Base-by-base conservation (phyloP, 2,113 vertebrate genomes). In the Microcebus lehilahytsara region DNA sequence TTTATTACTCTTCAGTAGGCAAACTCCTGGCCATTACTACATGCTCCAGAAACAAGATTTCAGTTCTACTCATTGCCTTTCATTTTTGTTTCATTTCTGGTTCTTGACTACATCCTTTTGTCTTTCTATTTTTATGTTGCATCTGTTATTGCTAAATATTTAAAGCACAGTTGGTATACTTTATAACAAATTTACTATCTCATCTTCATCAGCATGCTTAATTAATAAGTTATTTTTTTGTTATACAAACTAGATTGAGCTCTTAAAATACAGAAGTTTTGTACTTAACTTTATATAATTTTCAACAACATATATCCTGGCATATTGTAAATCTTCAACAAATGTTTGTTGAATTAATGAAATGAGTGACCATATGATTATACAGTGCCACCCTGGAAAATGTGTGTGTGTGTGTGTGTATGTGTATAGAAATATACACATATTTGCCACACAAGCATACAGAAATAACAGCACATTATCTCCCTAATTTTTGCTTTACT, bases 401-500 rank as follows among this genome's bases (percentile, higher is more conserved):
- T 17, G 56, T 12, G 32, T 75, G 23, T 46, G 19, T 60, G 53
- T 56, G 53, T 56, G 53, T 56, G 53, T 56, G 53, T 56, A 3
- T 37, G 53, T 56, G 56, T 56, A 16, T 56, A 23, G 22, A 16
- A 20, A 46, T 27, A 46, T 6, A 12, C 34, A 53, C 22, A 37
- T 46, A 32, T 4, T 32, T 9, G 4, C 49, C 16, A 91, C 37
- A 58, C 2, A 49, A 8, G 16, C 23, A 10, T 9, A 91, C 51
- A 42, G 27, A 75, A 23, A n/a, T 23, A 81, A 56, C 49, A 80
- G 14, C 12, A 69, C 9, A 56, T 46, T 30, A 85, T 58, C 46
- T 90, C 71, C 19, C 9, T 46, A 23, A 30, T 23, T 53, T 95
- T 84, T 96, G 10, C 93, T 80, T 91, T 93, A 40, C 53, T 96